Evolutionary conservation across 1,140 invertebrate genomes (phyloP), one percentile per base, ranked within the genome.

Genomic region (Chelonus insularis): DNA sequence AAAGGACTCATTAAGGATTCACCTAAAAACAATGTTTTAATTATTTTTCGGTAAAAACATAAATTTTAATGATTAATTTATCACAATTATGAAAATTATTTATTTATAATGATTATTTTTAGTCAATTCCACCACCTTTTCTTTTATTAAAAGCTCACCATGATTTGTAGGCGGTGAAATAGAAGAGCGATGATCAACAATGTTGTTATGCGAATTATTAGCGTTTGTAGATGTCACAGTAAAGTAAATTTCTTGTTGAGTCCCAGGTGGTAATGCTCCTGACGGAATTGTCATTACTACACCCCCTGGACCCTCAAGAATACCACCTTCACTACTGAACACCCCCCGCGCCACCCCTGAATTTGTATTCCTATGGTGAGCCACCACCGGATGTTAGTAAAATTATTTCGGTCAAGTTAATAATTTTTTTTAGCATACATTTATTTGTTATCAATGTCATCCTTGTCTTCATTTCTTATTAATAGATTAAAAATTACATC

Each of bases 241-340:
- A 84, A 97, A 96, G 86, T 96, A 97, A 72, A 97, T 91, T 81
- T 96, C 93, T 83, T 96, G 93, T 66, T 88, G 86, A 64, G 87
- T 86, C 39, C 92, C 91, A 14, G 86, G 83, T 47, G 89, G 86
- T 65, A 97, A 88, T 25, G 95, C 95, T 60, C 92, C 91, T 57
- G 90, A 86, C 37, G 95, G 95, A 72, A 97, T 92, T 68, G 91
- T 86, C 58, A 97, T 81, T 52, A 89, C 91, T 29, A 97, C 95
- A 66, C 94, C 94, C 84, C 94, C 95, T 79, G 93, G 88, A 63
- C 90, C 94, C 64, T 90, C 87, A 58, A 97, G 79, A 21, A 89
- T 85, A 41, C 92, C 94, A 48, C 95, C 95, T 68, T 88, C 87
- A 67, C 85, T 86, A 79, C 88, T 89, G 71, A 93, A 90, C 67